Percentiles rank a stretch among this genome's conserved stretches.
phyloP scores from a whole-genome alignment of 2,797 vertebrate species.

The Prionace glauca region DNA sequence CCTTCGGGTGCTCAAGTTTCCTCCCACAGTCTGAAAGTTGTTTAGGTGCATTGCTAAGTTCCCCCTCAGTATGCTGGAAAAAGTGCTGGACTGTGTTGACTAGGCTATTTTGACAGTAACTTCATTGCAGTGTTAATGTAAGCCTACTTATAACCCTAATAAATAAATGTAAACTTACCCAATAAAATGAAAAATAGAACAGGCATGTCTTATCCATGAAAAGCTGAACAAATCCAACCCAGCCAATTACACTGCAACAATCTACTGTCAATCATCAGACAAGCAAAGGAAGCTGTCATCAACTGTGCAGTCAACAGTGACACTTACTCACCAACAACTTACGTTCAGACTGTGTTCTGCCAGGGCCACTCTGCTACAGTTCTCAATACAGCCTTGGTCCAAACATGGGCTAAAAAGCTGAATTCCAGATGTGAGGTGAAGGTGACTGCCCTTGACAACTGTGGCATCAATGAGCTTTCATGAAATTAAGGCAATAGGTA shows the following conservation, averaged over 20 bases:
- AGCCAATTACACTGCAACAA: not conserved
- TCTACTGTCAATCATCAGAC: not conserved
- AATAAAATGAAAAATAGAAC: not conserved
- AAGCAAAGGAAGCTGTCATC: not conserved
- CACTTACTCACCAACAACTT: not conserved
- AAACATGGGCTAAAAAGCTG: not conserved
- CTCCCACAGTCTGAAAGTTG: no score
- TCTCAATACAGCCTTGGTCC: not conserved
- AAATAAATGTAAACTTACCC: not conserved
- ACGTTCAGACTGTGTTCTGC: not conserved
- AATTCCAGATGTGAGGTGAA: not conserved
- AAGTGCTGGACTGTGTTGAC: no score
- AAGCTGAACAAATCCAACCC: not conserved
- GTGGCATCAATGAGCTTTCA: not conserved
- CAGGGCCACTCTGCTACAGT: not conserved
- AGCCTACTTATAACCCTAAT: no score
- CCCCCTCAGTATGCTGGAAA: no score
- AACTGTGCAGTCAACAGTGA: not conserved
- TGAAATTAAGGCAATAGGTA: not conserved
- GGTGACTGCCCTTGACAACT: not conserved
- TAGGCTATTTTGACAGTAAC: no score
- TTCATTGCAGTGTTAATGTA: no score
- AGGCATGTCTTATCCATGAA: not conserved
- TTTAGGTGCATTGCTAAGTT: no score
- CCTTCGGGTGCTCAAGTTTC: no score